These are phyloP conservation scores for Malachius bipustulatus DNA, from an alignment of 2,888 invertebrate genomes.

Conservation along the genomic window DNA sequence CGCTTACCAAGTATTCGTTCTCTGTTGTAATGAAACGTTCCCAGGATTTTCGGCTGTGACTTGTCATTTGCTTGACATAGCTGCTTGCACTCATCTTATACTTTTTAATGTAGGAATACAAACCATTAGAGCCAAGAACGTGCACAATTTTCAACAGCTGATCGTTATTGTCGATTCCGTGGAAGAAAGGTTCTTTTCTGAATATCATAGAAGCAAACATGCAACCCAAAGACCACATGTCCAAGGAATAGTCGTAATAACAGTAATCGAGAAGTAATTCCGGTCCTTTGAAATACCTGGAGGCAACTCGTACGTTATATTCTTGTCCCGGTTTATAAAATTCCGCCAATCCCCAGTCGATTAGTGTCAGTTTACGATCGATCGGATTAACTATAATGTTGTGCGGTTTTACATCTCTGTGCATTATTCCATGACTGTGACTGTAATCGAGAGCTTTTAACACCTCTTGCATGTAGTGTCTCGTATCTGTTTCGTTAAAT, in stretches of 20 bases:
- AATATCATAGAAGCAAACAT: slow-evolving; percentile 37
- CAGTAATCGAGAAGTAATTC: slow-evolving; percentile 34
- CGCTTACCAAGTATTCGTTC: slow-evolving; percentile 34
- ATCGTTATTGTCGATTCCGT: slow-evolving; percentile 33
- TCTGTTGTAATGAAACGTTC: slow-evolving; percentile 33
- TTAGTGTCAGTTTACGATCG: slow-evolving; percentile 29
- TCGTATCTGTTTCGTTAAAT: slow-evolving; percentile 31
- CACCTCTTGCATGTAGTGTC: slow-evolving; percentile 37
- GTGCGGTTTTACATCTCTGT: slow-evolving; percentile 36
- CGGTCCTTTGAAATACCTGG: slow-evolving; percentile 35
- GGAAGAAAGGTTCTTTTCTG: slow-evolving; percentile 35
- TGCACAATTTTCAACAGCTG: slow-evolving; percentile 34
- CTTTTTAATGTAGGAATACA: slow-evolving; percentile 30
- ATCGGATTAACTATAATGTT: slow-evolving; percentile 34
- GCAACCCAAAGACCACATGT: slow-evolving; percentile 36
- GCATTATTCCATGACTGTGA: slow-evolving; percentile 36
- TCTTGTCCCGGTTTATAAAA: slow-evolving; percentile 35
- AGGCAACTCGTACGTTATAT: slow-evolving; percentile 35
- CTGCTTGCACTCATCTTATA: slow-evolving; percentile 30
- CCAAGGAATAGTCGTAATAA: slow-evolving; percentile 35
- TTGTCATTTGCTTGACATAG: slow-evolving; percentile 25
- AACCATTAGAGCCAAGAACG: slow-evolving; percentile 31
- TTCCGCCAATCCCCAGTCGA: slow-evolving; percentile 37
- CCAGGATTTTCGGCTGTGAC: slow-evolving; percentile 32
- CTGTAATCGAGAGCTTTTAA: slow-evolving; percentile 36